Conservation (phyloP, 1,140 invertebrate genomes). For the Leptinotarsa texana region DNA sequence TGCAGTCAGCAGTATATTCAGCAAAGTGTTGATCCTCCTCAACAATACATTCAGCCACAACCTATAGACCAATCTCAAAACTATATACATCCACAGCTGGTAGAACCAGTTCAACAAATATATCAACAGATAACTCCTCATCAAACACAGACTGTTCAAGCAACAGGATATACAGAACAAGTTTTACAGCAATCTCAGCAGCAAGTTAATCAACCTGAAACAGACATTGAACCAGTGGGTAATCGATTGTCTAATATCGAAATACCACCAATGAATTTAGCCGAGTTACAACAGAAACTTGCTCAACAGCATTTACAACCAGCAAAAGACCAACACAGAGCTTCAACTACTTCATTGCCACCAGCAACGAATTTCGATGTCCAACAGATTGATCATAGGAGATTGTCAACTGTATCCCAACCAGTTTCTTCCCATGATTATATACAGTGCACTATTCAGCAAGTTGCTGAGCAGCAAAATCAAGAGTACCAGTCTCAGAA, state of each 20-base stretch:
- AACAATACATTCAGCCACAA: slow-evolving; percentile 38
- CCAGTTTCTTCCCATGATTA: slow-evolving; percentile 43
- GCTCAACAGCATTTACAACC: slow-evolving; percentile 37
- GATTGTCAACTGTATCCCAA: slow-evolving; percentile 49
- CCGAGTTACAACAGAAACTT: slow-evolving; percentile 47
- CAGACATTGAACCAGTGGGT: slow-evolving; percentile 7
- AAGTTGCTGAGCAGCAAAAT: slow-evolving; percentile 28
- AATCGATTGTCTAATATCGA: slow-evolving; percentile 35
- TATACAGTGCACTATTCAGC: slow-evolving; percentile 38
- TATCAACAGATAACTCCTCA: slow-evolving; percentile 26
- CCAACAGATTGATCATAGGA: slow-evolving; percentile 38
- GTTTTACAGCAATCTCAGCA: slow-evolving; percentile 28
- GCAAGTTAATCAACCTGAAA: slow-evolving; percentile 34
- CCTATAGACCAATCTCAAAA: neutral
- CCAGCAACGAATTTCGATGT: slow-evolving; percentile 46
- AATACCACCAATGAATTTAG: slow-evolving; percentile 44
- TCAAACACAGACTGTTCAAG: slow-evolving; percentile 34
- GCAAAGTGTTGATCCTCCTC: slow-evolving; percentile 53
- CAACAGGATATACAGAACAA: slow-evolving; percentile 28
- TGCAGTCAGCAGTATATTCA: slow-evolving; percentile 43
- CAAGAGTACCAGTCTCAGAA: slow-evolving; percentile 19
- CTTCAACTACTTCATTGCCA: slow-evolving; percentile 50
- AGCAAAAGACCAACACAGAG: slow-evolving; percentile 39
- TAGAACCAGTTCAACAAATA: slow-evolving; percentile 48
- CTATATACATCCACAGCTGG: slow-evolving; percentile 26